Percentiles rank a stretch among this genome's conserved stretches.
Conservation (phyloP, 2,113 vertebrate genomes). For the Ceyx cyanopectus region DNA sequence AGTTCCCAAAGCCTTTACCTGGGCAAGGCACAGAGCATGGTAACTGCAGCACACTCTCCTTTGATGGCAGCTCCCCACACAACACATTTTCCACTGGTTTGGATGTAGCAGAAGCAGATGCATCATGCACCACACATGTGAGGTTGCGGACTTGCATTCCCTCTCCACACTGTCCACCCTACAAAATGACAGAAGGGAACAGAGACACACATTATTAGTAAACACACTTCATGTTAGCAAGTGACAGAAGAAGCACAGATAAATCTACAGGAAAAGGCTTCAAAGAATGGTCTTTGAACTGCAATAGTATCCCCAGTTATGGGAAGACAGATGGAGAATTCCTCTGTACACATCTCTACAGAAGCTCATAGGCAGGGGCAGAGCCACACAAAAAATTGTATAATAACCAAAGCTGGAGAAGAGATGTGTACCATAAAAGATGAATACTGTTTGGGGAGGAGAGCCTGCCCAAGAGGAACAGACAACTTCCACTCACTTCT, state of each 20-base stretch:
- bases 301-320: background rate
- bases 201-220: background rate
- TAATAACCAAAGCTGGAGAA: background rate
- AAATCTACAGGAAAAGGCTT: background rate
- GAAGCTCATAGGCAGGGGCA: background rate
- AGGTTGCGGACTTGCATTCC: conserved; percentile 86
- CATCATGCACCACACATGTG: conserved; percentile 85
- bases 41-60: conserved; percentile 77
- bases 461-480: background rate
- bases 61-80: conserved; percentile 81
- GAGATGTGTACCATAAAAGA: background rate
- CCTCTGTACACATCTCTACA: background rate
- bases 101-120: conserved; percentile 67
- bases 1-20: conserved; percentile 76
- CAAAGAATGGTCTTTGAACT: background rate
- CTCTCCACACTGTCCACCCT: conserved; percentile 95
- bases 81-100: conserved; percentile 72
- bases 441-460: background rate
- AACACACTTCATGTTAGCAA: background rate
- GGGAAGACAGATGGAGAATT: background rate
- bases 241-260: background rate
- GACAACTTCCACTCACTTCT: background rate
- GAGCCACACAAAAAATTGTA: background rate
- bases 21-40: conserved; percentile 91
- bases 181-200: background rate